Conservation (phyloP, 2,888 invertebrate species). For the Thereva unica region DNA sequence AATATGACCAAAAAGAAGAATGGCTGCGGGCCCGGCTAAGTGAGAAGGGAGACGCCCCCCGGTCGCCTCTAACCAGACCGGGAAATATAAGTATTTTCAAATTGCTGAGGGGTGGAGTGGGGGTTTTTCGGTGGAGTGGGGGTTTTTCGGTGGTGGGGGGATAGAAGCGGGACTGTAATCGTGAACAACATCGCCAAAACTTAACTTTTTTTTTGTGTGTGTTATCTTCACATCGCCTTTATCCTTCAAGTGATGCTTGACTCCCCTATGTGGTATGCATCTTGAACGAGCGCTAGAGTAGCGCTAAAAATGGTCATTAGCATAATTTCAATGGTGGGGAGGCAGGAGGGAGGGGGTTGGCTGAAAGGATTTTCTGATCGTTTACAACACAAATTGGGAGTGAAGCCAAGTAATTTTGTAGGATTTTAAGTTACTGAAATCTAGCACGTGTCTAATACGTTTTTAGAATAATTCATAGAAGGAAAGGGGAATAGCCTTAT, state of each 20-base stretch:
- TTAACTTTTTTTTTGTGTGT: background rate
- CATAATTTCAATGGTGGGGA: constrained; percentile 18
- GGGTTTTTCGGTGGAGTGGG: too few relatives aligned
- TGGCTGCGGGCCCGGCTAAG: background rate
- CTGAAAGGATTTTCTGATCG: constrained; percentile 6
- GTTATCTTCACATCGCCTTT: too few relatives aligned
- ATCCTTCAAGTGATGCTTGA: too few relatives aligned
- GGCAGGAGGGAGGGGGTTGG: constrained; percentile 8
- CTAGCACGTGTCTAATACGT: constrained; percentile 5
- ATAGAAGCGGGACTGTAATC: too few relatives aligned
- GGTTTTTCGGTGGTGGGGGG: too few relatives aligned
- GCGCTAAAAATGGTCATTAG: constrained; percentile 20
- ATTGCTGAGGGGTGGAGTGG: too few relatives aligned
- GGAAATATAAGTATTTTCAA: too few relatives aligned
- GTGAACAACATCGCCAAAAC: constrained; percentile 9
- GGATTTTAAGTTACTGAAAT: background rate
- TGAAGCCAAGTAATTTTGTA: constrained; percentile 18
- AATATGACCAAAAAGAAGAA: constrained; percentile 7
- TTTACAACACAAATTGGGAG: constrained; percentile 29
- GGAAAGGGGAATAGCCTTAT: background rate
- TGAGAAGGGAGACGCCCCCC: background rate
- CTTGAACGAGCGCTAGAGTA: constrained; percentile 4
- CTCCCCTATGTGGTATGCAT: background rate
- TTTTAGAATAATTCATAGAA: background rate
- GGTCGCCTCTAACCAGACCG: too few relatives aligned